Evolutionary conservation across 2,888 invertebrate species (phyloP).

Genomic region (Malthinus flaveolus): DNA sequence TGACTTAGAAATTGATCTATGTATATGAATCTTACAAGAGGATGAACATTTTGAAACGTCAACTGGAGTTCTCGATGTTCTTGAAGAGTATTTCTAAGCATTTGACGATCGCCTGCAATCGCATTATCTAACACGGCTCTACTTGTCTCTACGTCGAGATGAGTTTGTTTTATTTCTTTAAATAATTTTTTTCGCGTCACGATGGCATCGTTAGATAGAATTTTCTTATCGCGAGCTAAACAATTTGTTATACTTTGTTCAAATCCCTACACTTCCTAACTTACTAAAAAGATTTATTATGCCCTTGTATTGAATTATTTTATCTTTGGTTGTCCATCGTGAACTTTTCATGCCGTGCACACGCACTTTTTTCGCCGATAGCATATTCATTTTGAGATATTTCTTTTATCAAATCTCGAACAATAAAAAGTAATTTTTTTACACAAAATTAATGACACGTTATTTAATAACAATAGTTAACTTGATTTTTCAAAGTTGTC

Average conservation of each 20-base stretch:
- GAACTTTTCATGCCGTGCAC: conserved; percentile 66
- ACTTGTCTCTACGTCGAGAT: conserved; percentile 60
- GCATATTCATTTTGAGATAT: conserved; percentile 50
- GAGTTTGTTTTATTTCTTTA: conserved; percentile 61
- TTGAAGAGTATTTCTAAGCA: conserved; percentile 61
- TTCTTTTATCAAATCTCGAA: too few species aligned
- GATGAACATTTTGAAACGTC: conserved; percentile 57
- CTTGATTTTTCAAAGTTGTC: too few species aligned
- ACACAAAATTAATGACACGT: too few species aligned
- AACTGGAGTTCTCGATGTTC: conserved; percentile 63
- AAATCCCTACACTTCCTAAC: conserved; percentile 26
- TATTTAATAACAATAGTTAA: too few species aligned
- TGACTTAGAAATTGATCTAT: conserved; percentile 21
- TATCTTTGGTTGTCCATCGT: conserved; percentile 68
- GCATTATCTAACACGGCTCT: conserved; percentile 62
- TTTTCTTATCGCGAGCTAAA: conserved; percentile 64
- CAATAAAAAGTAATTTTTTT: too few species aligned
- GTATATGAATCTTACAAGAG: conserved; percentile 42
- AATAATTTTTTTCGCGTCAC: conserved; percentile 58
- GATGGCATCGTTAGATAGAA: conserved; percentile 61
- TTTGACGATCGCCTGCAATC: conserved; percentile 63
- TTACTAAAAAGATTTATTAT: conserved; percentile 67
- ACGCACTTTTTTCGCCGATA: conserved; percentile 62
- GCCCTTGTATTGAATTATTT: conserved; percentile 67
- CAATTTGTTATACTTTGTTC: neutral